Conservation (phyloP, 2,888 invertebrate genomes). For the Oxystoma pomonae region DNA sequence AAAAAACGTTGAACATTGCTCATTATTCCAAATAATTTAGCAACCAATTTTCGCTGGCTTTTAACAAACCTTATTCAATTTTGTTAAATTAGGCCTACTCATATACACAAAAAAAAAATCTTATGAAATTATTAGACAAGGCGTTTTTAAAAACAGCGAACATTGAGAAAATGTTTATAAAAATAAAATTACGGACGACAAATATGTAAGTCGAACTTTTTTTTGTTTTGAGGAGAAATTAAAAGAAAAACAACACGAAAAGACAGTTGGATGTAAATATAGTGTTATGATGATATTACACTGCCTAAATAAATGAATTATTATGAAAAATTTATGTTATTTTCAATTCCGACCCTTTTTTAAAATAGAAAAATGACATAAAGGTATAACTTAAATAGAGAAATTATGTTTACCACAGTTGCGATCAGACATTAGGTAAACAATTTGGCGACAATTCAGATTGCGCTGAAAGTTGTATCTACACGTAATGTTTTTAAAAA, state of each 20-base stretch:
- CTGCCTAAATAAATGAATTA: conserved; percentile 50
- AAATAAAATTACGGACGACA: background rate
- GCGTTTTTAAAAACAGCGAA: background rate
- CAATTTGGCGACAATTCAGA: too few relatives aligned
- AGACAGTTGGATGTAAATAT: conserved; percentile 48
- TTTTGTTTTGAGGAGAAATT: background rate
- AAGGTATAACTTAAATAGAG: too few relatives aligned
- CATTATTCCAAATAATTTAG: background rate
- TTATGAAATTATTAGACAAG: background rate
- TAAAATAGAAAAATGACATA: too few relatives aligned
- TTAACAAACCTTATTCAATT: background rate
- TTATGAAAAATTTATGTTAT: conserved; percentile 30
- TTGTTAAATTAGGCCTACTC: background rate
- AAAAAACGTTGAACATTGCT: background rate
- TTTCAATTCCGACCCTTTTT: background rate
- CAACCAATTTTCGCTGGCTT: background rate
- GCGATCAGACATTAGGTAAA: too few relatives aligned
- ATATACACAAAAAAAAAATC: background rate
- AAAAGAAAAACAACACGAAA: conserved; percentile 22
- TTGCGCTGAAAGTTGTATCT: too few relatives aligned
- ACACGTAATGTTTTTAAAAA: too few relatives aligned
- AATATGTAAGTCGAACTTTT: background rate
- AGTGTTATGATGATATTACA: conserved; percentile 49
- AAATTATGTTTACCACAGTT: too few relatives aligned
- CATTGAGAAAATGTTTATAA: background rate